Conservation (phyloP, 2,113 vertebrate genomes). For the Dipodomys merriami region DNA sequence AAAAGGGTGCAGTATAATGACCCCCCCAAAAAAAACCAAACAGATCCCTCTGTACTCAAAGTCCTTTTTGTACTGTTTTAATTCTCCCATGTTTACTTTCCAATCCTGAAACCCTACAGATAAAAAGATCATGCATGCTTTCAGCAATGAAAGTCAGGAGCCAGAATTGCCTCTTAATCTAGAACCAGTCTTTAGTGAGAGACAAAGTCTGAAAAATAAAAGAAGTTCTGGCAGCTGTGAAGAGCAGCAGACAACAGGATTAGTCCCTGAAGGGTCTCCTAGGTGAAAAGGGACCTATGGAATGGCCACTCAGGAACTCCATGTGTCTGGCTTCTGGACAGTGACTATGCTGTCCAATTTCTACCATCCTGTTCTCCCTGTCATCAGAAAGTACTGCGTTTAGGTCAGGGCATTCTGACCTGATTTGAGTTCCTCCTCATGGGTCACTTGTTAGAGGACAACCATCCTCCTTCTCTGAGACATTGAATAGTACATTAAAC, state of each 20-base stretch:
- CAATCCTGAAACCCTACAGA: not conserved
- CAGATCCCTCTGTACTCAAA: not conserved
- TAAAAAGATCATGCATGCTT: not conserved
- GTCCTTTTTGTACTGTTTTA: not conserved
- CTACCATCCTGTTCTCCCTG: not conserved
- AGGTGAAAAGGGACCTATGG: not conserved
- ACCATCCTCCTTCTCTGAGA: conserved; percentile 67
- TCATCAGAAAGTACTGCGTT: conserved; percentile 4
- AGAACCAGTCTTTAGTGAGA: conserved; percentile 14
- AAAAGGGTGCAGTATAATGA: not conserved
- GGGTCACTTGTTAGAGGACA: conserved; percentile 72
- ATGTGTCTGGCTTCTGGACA: not conserved
- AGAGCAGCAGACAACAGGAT: not conserved
- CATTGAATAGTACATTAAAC: conserved; percentile 75
- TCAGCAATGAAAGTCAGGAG: not conserved
- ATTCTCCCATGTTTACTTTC: not conserved
- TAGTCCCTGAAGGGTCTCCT: not conserved
- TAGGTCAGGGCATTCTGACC: conserved; percentile 39
- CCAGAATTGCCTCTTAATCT: not conserved
- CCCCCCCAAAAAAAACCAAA: not conserved
- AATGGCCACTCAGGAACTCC: not conserved
- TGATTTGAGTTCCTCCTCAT: conserved; percentile 55
- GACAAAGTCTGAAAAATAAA: not conserved
- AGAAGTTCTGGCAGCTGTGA: not conserved
- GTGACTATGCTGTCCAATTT: accelerated